Percentiles rank a stretch among this genome's conserved stretches.
Conservation (phyloP, 2,797 vertebrate genomes). For the Adrianichthys oophorus region DNA sequence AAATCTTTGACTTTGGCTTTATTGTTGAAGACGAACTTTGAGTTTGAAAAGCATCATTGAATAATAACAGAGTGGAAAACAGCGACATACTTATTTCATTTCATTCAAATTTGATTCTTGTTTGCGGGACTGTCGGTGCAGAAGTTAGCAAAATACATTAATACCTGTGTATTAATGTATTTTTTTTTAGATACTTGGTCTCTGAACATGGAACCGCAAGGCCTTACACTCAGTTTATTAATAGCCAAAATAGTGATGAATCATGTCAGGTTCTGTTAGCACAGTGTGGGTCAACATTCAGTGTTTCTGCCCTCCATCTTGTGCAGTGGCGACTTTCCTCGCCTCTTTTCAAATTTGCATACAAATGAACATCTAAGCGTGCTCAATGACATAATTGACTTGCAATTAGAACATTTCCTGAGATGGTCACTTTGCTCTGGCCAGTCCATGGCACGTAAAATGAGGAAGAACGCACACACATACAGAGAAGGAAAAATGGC, state of each 20-base stretch:
- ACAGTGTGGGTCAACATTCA: slow-evolving; percentile 37
- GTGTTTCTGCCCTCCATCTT: slow-evolving; percentile 73
- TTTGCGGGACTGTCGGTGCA: no score
- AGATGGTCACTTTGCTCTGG: slow-evolving; percentile 83
- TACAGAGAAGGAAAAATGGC: slow-evolving; percentile 59
- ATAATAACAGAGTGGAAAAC: no score
- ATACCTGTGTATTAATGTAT: neutral
- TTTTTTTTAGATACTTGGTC: neutral
- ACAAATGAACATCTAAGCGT: slow-evolving; percentile 87
- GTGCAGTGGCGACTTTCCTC: slow-evolving; percentile 61
- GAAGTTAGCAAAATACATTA: no score
- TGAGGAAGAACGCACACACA: slow-evolving; percentile 44
- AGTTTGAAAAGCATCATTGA: no score
- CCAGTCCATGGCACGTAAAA: slow-evolving; percentile 68
- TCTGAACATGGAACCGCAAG: neutral
- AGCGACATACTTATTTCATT: no score
- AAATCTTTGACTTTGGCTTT: no score
- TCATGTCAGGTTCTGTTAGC: slow-evolving; percentile 20
- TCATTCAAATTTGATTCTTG: no score
- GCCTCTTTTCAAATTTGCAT: slow-evolving; percentile 79
- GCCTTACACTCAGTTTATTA: neutral
- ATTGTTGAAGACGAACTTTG: no score
- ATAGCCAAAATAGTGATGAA: slow-evolving; percentile 30
- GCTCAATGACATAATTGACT: slow-evolving; percentile 89
- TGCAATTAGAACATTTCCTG: slow-evolving; percentile 85